These are phyloP conservation scores for Aegotheles bennettii DNA, from an alignment of 2,113 vertebrate genomes.

Conservation along the genomic window DNA sequence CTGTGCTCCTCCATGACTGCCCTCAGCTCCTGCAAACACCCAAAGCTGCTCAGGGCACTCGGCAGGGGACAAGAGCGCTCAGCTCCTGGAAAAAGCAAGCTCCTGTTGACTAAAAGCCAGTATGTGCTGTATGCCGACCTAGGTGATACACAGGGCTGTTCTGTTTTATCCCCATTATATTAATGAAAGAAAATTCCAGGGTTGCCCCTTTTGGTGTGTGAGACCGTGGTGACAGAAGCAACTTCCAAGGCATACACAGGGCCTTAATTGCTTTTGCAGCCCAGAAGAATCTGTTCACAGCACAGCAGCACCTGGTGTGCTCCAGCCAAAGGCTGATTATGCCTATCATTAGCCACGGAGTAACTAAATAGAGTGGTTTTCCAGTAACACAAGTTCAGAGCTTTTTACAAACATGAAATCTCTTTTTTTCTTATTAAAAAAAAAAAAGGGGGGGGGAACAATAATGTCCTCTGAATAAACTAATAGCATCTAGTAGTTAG, in stretches of 20 bases:
- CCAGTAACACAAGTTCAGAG: neutral
- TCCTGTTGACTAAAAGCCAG: neutral
- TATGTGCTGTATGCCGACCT: neutral
- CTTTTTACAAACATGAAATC: neutral
- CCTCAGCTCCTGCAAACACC: neutral
- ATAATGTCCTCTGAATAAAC: neutral
- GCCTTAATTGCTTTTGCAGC: neutral
- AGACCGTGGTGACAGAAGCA: neutral
- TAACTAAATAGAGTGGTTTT: neutral
- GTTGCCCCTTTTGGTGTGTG: neutral
- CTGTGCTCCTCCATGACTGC: rapidly evolving
- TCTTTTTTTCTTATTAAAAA: neutral
- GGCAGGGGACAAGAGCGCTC: neutral
- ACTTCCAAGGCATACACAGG: rapidly evolving
- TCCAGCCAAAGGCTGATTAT: neutral
- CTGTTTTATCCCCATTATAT: neutral
- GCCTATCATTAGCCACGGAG: neutral
- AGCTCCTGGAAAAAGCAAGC: neutral
- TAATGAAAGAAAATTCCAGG: neutral
- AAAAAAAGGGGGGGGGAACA: neutral
- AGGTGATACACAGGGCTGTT: neutral
- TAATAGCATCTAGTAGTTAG: neutral
- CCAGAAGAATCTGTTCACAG: neutral
- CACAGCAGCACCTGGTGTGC: rapidly evolving
- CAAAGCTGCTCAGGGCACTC: neutral